Evolutionary conservation across 2,113 vertebrate genomes (phyloP).

Genomic region (Anser brachyrhynchus): DNA sequence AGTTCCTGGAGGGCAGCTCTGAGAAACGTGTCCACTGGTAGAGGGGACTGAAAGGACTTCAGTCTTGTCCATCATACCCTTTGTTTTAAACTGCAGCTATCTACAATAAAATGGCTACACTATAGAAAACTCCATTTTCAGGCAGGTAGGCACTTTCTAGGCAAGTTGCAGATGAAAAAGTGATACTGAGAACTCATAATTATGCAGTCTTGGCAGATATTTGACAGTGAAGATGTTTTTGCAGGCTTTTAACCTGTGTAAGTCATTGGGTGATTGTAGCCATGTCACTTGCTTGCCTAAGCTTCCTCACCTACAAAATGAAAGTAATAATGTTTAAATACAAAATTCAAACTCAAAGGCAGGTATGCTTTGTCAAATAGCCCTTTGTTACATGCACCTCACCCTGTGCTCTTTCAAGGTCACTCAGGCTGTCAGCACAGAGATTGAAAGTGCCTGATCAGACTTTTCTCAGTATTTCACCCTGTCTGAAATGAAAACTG

Average conservation of each 20-base stretch:
- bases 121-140: background rate
- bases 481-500: background rate
- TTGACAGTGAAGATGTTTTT: background rate
- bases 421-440: background rate
- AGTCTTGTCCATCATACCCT: fast-evolving
- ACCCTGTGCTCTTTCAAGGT: background rate
- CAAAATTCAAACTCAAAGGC: background rate
- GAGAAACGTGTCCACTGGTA: background rate
- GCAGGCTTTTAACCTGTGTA: background rate
- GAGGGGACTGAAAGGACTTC: background rate
- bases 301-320: background rate
- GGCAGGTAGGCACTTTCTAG: background rate
- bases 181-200: background rate
- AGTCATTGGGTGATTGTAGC: background rate
- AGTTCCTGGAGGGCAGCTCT: background rate
- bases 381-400: background rate
- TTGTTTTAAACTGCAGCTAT: background rate
- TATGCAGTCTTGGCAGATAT: background rate
- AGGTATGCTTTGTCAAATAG: background rate
- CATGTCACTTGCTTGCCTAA: background rate
- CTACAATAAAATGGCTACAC: background rate
- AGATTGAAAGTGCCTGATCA: background rate
- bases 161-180: background rate
- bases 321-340: background rate
- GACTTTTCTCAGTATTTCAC: background rate